Evolutionary conservation across 2,888 invertebrate genomes (phyloP), one percentile per base, ranked within the genome.

Genomic region (Drosophila suboccidentalis): DNA sequence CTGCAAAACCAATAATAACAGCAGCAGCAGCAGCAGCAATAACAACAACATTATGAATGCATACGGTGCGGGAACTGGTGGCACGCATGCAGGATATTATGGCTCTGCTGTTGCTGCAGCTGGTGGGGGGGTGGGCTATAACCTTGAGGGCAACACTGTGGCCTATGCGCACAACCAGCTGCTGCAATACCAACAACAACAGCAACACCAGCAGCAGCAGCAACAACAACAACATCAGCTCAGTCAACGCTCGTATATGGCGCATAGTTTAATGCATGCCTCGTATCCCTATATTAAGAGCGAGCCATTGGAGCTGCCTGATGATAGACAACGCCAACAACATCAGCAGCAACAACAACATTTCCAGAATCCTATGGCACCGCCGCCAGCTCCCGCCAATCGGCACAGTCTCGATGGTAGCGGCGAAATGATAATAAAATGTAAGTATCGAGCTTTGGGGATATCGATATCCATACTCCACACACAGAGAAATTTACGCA

Each of bases 91-190:
- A 44, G 51, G 71, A 49, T 80, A 82, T 70, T 89, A 84, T 41
- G 85, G 86, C 44, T 60, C 51, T 50, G 32, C 49, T 19, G 55
- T 34, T 13, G 69, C 62, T 41, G 53, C 66, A 17, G 65, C 55
- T 46, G 69, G 58, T 15, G 66, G 58, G 49, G 68, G 76, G 50
- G 70, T 57, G 36, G 85, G 71, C 51, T 89, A 82, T 79, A 90
- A 90, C 89, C 90, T 90, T 89, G 89, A 90, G 68, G 69, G 84
- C 60, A 81, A 85, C 65, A 77, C 70, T 32, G 86, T 88, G 62
- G 86, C 88, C 58, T 89, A 88, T 83, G 88, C 86, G 57, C 86
- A 86, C 74, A 89, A 89, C 76, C 90, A 89, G 71, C 88, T 89
- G 75, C 88, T 87, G 57, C 84, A 90, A 46, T 89, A 89, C 63